phyloP scores from a whole-genome alignment of 2,888 invertebrate genomes.

The Odontothrips loti region DNA sequence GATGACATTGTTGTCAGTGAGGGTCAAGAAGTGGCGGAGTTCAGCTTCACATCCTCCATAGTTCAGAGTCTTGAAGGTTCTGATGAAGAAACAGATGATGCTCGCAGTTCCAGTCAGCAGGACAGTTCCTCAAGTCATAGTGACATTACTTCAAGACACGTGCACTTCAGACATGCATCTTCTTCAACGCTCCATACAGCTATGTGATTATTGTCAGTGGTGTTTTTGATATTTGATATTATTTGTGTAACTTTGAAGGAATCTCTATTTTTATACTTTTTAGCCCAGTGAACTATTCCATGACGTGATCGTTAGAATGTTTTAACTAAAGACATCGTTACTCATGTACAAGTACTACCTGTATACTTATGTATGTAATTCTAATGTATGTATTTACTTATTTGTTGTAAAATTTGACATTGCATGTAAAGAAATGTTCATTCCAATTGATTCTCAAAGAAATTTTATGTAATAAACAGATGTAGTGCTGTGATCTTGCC shows the following conservation, averaged over 20 bases:
- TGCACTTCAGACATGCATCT: background rate
- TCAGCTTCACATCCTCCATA: constrained; percentile 57
- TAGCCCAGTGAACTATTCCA: background rate
- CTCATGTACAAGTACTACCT: background rate
- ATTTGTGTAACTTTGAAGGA: background rate
- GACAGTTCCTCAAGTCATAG: background rate
- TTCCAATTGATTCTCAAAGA: background rate
- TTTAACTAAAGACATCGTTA: background rate
- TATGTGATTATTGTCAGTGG: background rate
- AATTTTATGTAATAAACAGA: background rate
- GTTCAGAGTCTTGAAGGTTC: constrained; percentile 48
- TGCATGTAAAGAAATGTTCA: background rate
- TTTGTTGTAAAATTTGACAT: background rate
- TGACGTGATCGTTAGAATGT: background rate
- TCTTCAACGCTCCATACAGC: background rate
- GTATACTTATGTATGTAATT: background rate
- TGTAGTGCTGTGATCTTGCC: background rate
- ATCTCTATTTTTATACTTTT: background rate
- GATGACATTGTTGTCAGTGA: background rate
- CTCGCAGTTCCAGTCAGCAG: background rate
- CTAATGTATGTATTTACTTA: background rate
- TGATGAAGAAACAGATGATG: background rate
- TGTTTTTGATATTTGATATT: background rate
- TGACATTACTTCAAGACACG: background rate
- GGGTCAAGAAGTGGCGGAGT: constrained; percentile 39